Base-by-base conservation (phyloP, 2,797 vertebrate genomes). In the Chloroceryle amazona region DNA sequence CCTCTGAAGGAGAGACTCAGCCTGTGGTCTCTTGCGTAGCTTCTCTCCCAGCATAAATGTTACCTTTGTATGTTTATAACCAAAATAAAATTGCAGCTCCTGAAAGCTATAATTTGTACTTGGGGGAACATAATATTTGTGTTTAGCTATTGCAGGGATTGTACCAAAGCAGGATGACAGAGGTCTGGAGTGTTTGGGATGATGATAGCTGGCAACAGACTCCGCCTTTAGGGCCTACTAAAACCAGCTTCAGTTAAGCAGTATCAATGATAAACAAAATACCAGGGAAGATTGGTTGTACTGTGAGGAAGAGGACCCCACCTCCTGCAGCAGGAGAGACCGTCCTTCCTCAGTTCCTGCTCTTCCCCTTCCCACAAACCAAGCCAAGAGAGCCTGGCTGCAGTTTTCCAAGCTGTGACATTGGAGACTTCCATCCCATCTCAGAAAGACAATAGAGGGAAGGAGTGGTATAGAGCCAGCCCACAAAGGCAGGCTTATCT, bases 391-490 rank as follows among this genome's bases (percentile, higher is more conserved):
- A 85, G 57, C 20, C 51, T 87, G 78, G 35, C 74, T 4, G 6
- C 4, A 1, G 31, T 54, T 55, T 86, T 83, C 60, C 46, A 17
- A 75, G 63, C 26, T 0, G 3, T 70, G 78, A 74, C 90, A 74
- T 3, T 70, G 76, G 63, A 84, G 76, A 89, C 52, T 94, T 92
- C 80, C 71, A 46, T 94, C 85, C 37, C 41, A 73, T 76, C 71
- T 91, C 41, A 63, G 78, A 86, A 95, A 95, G 76, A 89, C 90
- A 96, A 71, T 80, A 89, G 65, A 79, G 95, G 91, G 91, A 93
- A 97, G 71, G 51, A 92, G 67, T 47, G 44, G 31, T 84, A 41
- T 35, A 84, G 61, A 86, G 83, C 66, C 72, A 75, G 21, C 26
- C 70, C 44, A 80, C 70, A 74, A 89, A 89, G 79, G 51, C 86